phyloP scores from a whole-genome alignment of 1,140 invertebrate genomes.

The Drosophila parvula region DNA sequence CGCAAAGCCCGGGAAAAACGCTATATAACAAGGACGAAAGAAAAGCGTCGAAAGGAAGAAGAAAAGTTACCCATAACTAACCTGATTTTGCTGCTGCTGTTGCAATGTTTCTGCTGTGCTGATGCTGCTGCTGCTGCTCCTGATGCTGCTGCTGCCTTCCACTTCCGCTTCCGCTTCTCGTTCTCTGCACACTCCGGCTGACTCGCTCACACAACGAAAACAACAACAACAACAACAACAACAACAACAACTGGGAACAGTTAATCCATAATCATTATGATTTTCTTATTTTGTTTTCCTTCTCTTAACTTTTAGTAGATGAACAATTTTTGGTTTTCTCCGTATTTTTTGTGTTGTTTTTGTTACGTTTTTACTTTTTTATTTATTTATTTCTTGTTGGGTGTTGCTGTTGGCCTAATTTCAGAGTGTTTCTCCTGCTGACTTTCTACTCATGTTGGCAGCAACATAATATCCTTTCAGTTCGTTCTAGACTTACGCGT shows the following conservation, averaged over 20 bases:
- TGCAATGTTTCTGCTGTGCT: slow-evolving; percentile 43
- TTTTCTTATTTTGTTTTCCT: slow-evolving; percentile 50
- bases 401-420: slow-evolving; percentile 35
- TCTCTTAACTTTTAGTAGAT: slow-evolving; percentile 24
- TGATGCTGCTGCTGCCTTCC: slow-evolving; percentile 42
- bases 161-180: slow-evolving; percentile 31
- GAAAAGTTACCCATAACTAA: slow-evolving; percentile 41
- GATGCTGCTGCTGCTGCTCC: slow-evolving; percentile 22
- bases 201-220: slow-evolving; percentile 12
- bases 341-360: slow-evolving; percentile 4
- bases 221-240: slow-evolving; percentile 42
- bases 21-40: slow-evolving; percentile 19
- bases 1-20: slow-evolving; percentile 25
- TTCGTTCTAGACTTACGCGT: slow-evolving; percentile 12
- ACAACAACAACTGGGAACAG: slow-evolving; percentile 54
- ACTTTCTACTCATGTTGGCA: slow-evolving; percentile 54
- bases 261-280: slow-evolving; percentile 79
- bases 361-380: slow-evolving; percentile 27
- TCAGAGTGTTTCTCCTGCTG: slow-evolving; percentile 18
- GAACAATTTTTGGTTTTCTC: slow-evolving; percentile 15
- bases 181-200: slow-evolving; percentile 14
- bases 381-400: slow-evolving; percentile 27
- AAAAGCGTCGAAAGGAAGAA: slow-evolving; percentile 16
- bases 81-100: slow-evolving; percentile 54
- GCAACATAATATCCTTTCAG: slow-evolving; percentile 57